Evolutionary conservation across 2,113 vertebrate genomes (phyloP).

Genomic region (Ptychochromis oligacanthus): DNA sequence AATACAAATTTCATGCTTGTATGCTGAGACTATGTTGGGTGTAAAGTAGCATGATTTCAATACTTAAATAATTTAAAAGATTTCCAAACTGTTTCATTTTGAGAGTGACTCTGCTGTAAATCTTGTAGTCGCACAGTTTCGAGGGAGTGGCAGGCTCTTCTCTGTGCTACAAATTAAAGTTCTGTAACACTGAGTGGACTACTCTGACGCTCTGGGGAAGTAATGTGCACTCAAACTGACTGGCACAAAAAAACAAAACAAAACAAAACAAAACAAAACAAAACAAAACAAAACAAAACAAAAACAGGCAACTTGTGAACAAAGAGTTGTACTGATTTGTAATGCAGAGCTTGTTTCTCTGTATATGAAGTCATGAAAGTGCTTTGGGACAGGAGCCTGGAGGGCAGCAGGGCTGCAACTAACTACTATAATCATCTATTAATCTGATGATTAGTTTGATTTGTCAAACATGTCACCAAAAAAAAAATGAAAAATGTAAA

Average conservation of each 20-base stretch:
- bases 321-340: not conserved
- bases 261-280: too few species aligned
- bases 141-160: not conserved
- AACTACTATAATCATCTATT: not conserved
- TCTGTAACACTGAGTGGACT: slow-evolving; percentile 12
- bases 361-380: not conserved
- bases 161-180: not conserved
- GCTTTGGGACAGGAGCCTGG: not conserved
- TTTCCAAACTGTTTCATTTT: slow-evolving; percentile 26
- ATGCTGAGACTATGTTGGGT: not conserved
- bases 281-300: not conserved
- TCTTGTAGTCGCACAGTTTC: not conserved
- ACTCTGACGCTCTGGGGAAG: slow-evolving; percentile 3
- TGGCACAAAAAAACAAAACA: too few species aligned
- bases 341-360: slow-evolving; percentile 16
- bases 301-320: slow-evolving; percentile 1
- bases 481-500: not conserved
- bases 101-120: not conserved
- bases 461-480: not conserved
- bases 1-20: slow-evolving; percentile 26
- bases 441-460: not conserved
- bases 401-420: not conserved
- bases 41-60: slow-evolving; percentile 19
- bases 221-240: slow-evolving; percentile 19
- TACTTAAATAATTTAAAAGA: slow-evolving; percentile 40